Conservation (phyloP, 64 coral and sea anemone species). For the Cladopsammia gracilis region DNA sequence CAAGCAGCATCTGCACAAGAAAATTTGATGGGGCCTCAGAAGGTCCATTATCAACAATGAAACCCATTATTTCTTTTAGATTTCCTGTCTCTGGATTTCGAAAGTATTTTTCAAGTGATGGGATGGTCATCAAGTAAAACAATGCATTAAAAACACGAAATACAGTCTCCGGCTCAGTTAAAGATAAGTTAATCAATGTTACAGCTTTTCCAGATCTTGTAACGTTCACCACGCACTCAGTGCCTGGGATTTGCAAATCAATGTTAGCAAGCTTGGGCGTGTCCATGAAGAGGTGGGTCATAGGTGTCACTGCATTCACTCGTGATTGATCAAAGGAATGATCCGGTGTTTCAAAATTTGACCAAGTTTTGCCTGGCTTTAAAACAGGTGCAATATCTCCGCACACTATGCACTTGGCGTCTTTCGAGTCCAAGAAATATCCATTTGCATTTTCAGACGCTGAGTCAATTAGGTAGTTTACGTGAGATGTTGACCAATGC, state of each 20-base stretch:
- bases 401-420: conserved; percentile 33
- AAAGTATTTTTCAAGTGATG: conserved; percentile 8
- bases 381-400: conserved; percentile 50
- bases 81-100: neutral
- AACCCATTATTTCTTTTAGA: neutral
- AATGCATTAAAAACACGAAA: neutral
- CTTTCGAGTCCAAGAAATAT: conserved; percentile 27
- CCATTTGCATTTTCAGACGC: conserved; percentile 1
- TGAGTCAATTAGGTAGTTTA: conserved; percentile 37
- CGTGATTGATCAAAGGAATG: conserved; percentile 37
- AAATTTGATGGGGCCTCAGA: conserved; percentile 44
- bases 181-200: conserved; percentile 27
- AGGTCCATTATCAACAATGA: conserved; percentile 62
- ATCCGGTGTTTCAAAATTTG: conserved; percentile 12
- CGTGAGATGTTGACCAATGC: conserved; percentile 33
- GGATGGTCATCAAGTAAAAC: neutral
- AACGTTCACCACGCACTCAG: conserved; percentile 7
- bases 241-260: neutral
- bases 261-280: neutral
- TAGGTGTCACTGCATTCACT: conserved; percentile 30
- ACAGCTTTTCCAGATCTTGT: conserved; percentile 56
- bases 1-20: conserved; percentile 39
- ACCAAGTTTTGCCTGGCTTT: conserved; percentile 6
- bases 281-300: conserved; percentile 67
- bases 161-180: conserved; percentile 19